phyloP scores from a whole-genome alignment of 2,888 invertebrate genomes.

The Drosophila suboccidentalis region DNA sequence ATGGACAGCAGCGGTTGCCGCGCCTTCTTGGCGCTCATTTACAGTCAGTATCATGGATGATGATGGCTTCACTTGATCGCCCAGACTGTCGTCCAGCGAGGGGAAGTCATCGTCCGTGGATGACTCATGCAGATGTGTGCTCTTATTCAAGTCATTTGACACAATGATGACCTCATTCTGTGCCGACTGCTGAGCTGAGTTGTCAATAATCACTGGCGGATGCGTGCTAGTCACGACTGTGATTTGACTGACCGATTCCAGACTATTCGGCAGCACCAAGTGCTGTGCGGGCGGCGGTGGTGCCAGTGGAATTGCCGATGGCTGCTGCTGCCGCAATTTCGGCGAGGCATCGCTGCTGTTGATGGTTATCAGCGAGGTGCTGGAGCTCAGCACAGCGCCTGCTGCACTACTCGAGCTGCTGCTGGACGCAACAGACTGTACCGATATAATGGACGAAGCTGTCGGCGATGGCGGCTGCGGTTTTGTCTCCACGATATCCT shows the following conservation, averaged over 20 bases:
- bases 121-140: conserved; percentile 88
- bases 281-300: conserved; percentile 73
- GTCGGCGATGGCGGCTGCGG: conserved; percentile 81
- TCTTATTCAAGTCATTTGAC: conserved; percentile 91
- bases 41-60: conserved; percentile 84
- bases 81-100: conserved; percentile 92
- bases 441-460: conserved; percentile 79
- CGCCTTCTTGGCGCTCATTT: conserved; percentile 58
- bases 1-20: conserved; percentile 53
- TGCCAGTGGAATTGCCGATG: conserved; percentile 60
- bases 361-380: conserved; percentile 85
- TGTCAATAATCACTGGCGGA: conserved; percentile 91
- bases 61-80: conserved; percentile 85
- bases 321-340: conserved; percentile 66
- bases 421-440: conserved; percentile 73
- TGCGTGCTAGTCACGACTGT: conserved; percentile 93
- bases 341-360: conserved; percentile 83
- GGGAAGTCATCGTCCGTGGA: conserved; percentile 92
- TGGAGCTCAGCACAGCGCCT: conserved; percentile 78
- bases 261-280: conserved; percentile 89
- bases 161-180: conserved; percentile 92
- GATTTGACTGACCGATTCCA: conserved; percentile 91
- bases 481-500: conserved; percentile 63
- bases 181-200: conserved; percentile 73
- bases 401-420: conserved; percentile 56